Evolutionary conservation across 2,888 invertebrate genomes (phyloP).

Genomic region (Mimumesa dahlbomi): DNA sequence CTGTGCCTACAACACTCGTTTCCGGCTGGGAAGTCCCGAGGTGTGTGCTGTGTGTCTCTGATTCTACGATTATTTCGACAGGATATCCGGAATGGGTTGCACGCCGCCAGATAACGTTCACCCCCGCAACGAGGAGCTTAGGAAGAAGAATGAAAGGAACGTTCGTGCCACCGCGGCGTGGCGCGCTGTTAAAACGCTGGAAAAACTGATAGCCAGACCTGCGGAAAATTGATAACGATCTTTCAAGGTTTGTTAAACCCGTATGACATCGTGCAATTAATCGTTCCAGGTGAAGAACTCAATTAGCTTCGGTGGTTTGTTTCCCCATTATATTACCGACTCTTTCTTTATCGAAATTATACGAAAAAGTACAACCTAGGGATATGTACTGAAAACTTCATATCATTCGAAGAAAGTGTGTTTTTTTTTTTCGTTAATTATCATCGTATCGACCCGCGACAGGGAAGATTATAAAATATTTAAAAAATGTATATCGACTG

Average conservation of each 20-base stretch:
- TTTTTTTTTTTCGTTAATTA: no score
- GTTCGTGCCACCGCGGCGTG: constrained; percentile 17
- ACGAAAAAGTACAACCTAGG: no score
- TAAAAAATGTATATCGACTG: no score
- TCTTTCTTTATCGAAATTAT: no score
- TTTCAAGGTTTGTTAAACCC: constrained; percentile 32
- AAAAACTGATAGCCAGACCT: constrained; percentile 35
- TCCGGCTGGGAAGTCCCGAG: constrained; percentile 54
- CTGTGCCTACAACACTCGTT: constrained; percentile 52
- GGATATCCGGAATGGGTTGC: constrained; percentile 74
- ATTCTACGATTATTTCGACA: constrained; percentile 72
- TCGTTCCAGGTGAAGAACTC: no score
- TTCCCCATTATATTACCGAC: no score
- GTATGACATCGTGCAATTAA: constrained; percentile 17
- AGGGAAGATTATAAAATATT: no score
- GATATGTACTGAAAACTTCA: no score
- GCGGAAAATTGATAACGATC: constrained; percentile 40
- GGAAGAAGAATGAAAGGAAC: constrained; percentile 2
- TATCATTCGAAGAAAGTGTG: no score
- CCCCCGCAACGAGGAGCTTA: constrained; percentile 23
- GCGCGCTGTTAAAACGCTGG: constrained; percentile 27
- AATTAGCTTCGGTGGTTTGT: no score
- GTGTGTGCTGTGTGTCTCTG: constrained; percentile 56
- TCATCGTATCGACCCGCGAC: no score
- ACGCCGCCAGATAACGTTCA: constrained; percentile 58